Percentiles rank a stretch among this genome's conserved stretches.
Conservation (phyloP, 2,113 vertebrate genomes). For the Todiramphus chloris region DNA sequence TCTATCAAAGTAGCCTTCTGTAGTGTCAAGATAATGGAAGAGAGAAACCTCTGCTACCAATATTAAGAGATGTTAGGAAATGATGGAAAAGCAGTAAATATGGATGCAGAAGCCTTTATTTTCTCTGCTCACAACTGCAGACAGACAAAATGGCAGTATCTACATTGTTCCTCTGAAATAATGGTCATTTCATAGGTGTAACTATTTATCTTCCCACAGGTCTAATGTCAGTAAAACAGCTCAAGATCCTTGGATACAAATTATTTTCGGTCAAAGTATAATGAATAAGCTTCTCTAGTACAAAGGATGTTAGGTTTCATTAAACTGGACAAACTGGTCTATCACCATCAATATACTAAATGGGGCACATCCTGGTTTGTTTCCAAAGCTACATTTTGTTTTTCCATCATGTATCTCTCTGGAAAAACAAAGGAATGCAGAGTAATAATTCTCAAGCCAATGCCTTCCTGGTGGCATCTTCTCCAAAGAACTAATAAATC, state of each 20-base stretch:
- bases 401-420: neutral
- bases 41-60: neutral
- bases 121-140: neutral
- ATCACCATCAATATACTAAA: neutral
- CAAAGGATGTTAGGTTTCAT: neutral
- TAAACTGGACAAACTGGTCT: conserved; percentile 7
- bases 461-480: neutral
- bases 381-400: neutral
- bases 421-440: neutral
- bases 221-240: neutral
- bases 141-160: neutral
- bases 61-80: neutral
- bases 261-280: neutral
- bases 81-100: neutral
- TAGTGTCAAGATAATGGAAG: neutral
- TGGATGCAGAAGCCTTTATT: neutral
- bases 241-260: neutral
- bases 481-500: neutral
- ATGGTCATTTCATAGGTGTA: neutral
- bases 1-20: neutral
- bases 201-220: neutral
- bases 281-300: neutral
- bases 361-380: neutral
- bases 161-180: neutral
- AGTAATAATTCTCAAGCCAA: neutral